Evolutionary conservation across 2,113 vertebrate genomes (phyloP), one percentile per base, ranked within the genome.

Genomic region (Leuciscus idus): DNA sequence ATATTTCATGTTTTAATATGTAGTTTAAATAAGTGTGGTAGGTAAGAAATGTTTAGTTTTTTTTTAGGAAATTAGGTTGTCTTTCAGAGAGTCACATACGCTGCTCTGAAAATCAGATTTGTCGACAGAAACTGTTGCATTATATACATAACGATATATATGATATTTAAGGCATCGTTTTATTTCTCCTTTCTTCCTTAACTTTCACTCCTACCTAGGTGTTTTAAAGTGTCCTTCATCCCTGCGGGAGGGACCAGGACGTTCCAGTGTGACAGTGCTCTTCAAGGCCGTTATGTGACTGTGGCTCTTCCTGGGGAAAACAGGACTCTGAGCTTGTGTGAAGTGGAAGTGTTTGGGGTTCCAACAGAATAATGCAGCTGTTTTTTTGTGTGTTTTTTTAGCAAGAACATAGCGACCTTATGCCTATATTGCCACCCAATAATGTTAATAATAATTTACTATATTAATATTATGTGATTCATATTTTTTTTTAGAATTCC

Each of bases 301-400:
- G n/a, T 86, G 50, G 9, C 36, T 11, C 64, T 80, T 21, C 36
- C 52, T 0, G 61, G 84, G 8, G 64, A 59, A 59, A 59, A 72
- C 28, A n/a, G 36, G 30, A 80, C 76, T n/a, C 48, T 81, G 48
- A 72, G 50, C 48, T 39, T 86, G 76, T 86, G 84, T 86, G 76
- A 85, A 39, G 84, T 81, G 64, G 84, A 85, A 50, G 84, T 85
- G 4, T 80, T 80, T 1, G 21, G 76, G 28, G 6, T 21, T 30
- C 15, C 74, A 77, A 9, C 7, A 1, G 74, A 77, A 10, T 52
- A 55, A 55, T 72, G 36, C 17, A 23, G 33, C 4, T 11, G 1
- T 10, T 4, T 0, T 1, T 7, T 21, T 21, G 0, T 0, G 0
- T 19, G 1, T 10, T 2, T 62, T 33, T 36, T 4, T 0, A 23